Base-by-base conservation (phyloP, 2,113 vertebrate genomes). In the Paracanthobrama guichenoti region DNA sequence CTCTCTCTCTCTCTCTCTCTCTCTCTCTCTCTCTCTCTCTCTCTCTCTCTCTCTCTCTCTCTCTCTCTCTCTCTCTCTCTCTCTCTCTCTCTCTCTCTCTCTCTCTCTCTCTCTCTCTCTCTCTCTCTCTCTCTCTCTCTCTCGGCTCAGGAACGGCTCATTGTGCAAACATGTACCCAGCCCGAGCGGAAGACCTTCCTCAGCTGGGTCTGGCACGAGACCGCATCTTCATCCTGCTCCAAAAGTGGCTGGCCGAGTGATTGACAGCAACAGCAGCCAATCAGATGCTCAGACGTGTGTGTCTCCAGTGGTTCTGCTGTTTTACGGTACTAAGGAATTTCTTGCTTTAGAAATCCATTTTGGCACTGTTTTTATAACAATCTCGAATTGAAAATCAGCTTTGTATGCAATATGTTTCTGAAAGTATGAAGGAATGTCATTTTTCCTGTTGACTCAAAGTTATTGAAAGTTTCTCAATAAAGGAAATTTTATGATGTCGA, bases 101-200 rank as follows among this genome's bases (percentile, higher is more conserved):
- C 9, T 44, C 11, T 46, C 44, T 46, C 1, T 46, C 44, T 46
- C 44, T 12, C 10, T 46, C 44, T 46, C 7, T 42, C 39, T 42
- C 39, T 42, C 39, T 50, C 13, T 50, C 13, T 50, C 16, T 53
- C 64, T 69, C 31, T 35, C 1, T 74, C 73, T 59, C 18, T 88
- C 90, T 60, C 85, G n/a, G n/a, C n/a, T 46, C 35, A 95, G 93
- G 92, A 88, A 93, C 94, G 6, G 91, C 90, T 74, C 91, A 93
- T 80, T 94, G 91, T 87, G 91, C 93, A 44, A 92, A 92, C 88
- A 95, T 91, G 89, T 94, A 92, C 60, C 91, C 91, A 5, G 88
- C 91, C 59, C 87, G 87, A 69, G 84, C 59, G 2, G 79, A 90
- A 72, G 93, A 95, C 85, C 92, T 87, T 72, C 84, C 84, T 31